These are phyloP conservation scores for Ctenodactylus gundi DNA, from an alignment of 2,113 vertebrate genomes.

Conservation along the genomic window DNA sequence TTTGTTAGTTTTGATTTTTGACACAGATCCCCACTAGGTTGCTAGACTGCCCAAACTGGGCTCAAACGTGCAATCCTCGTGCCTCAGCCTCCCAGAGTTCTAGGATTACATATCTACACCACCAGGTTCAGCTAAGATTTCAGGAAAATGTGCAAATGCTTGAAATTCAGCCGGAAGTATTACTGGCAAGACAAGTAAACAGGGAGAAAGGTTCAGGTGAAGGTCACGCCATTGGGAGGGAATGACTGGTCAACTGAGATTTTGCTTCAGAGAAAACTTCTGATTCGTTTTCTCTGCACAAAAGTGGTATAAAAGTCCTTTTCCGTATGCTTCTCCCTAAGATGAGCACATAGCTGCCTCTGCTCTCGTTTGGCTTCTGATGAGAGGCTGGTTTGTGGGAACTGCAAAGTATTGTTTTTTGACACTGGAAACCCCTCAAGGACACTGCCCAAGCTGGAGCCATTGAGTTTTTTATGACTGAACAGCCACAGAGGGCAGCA, in stretches of 20 bases:
- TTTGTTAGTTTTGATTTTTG: too few relatives aligned
- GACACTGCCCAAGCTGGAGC: background rate
- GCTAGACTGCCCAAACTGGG: too few relatives aligned
- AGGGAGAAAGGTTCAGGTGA: constrained; percentile 41
- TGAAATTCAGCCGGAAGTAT: constrained; percentile 66
- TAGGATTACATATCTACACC: too few relatives aligned
- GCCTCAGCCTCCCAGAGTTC: too few relatives aligned
- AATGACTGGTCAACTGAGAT: background rate
- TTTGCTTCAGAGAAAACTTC: constrained; percentile 51
- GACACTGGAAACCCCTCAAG: background rate
- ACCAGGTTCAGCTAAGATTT: too few relatives aligned
- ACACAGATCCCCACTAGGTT: too few relatives aligned
- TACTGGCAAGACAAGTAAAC: constrained; percentile 4
- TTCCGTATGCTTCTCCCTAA: background rate
- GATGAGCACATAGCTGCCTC: background rate
- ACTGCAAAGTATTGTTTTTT: background rate
- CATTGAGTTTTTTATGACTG: background rate
- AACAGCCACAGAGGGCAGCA: background rate
- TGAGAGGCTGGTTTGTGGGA: background rate
- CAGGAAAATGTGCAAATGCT: background rate
- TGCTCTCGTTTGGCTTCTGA: background rate
- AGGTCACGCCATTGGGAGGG: constrained; percentile 49
- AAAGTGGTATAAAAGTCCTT: background rate
- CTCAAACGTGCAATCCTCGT: too few relatives aligned
- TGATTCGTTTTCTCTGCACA: constrained; percentile 19